Conservation (phyloP, 1,140 invertebrate genomes). For the Gonioctena quinquepunctata region DNA sequence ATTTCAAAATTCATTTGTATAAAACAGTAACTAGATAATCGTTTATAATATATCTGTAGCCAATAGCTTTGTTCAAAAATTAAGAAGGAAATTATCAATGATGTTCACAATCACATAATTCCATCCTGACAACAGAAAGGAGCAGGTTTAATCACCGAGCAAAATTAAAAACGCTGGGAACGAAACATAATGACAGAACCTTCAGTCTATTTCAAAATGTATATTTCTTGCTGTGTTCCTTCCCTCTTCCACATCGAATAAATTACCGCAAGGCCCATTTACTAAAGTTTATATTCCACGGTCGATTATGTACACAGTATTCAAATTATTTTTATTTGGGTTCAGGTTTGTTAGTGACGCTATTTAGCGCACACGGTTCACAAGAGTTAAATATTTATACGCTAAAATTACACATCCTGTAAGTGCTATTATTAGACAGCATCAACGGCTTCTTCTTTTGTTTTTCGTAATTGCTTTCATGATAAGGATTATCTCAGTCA, state of each 20-base stretch:
- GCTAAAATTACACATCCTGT: slow-evolving; percentile 17
- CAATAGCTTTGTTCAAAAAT: no score
- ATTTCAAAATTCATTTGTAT: no score
- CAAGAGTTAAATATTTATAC: slow-evolving; percentile 12
- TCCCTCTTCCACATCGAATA: slow-evolving; percentile 3
- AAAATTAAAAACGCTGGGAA: not conserved
- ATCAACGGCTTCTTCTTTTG: not conserved
- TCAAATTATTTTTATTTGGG: slow-evolving; percentile 36
- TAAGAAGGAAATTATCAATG: no score
- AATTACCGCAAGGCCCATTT: slow-evolving; percentile 33
- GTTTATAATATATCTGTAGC: no score
- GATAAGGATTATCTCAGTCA: not conserved
- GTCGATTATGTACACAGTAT: slow-evolving; percentile 30
- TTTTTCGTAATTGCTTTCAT: not conserved
- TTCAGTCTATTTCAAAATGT: not conserved
- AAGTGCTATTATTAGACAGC: slow-evolving; percentile 1
- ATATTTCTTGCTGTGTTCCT: not conserved
- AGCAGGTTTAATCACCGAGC: not conserved
- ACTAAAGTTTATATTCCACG: slow-evolving; percentile 33
- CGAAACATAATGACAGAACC: not conserved
- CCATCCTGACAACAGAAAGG: not conserved
- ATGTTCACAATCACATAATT: no score
- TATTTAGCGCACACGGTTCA: slow-evolving; percentile 15
- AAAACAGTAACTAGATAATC: no score
- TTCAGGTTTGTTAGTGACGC: slow-evolving; percentile 27